phyloP scores from a whole-genome alignment of 53 echinoderm and acorn worm genomes.

The Hippasteria phrygiana region DNA sequence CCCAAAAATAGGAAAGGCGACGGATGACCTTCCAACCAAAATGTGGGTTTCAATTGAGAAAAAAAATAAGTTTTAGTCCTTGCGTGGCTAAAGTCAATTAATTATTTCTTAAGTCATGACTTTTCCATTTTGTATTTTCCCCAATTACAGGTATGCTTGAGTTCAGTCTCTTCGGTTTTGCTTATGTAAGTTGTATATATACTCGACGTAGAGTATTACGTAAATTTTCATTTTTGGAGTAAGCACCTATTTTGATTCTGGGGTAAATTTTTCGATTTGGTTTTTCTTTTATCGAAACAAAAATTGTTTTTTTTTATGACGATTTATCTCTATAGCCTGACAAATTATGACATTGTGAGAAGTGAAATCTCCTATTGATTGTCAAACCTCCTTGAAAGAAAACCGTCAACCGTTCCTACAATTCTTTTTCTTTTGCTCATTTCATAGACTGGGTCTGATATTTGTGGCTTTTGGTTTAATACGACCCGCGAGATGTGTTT shows the following conservation, averaged over 20 bases:
- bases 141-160: constrained; percentile 84
- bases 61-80: neutral
- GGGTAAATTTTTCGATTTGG: too few species aligned
- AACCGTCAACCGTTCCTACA: too few species aligned
- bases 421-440: neutral
- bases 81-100: neutral
- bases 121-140: neutral
- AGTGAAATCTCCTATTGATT: too few species aligned
- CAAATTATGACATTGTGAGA: too few species aligned
- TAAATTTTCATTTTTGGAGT: neutral
- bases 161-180: constrained; percentile 91
- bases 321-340: too few species aligned
- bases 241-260: neutral
- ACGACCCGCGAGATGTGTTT: constrained; percentile 92
- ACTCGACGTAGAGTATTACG: neutral
- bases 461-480: constrained; percentile 95
- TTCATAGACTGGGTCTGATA: constrained; percentile 90
- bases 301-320: too few species aligned
- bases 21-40: too few species aligned
- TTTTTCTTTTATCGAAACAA: too few species aligned
- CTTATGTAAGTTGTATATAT: constrained; percentile 80
- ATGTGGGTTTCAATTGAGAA: neutral
- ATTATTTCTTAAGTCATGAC: neutral
- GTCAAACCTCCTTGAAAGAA: too few species aligned
- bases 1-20: too few species aligned